These are phyloP conservation scores for Conus ventricosus DNA, from an alignment of 1,140 invertebrate genomes.

Conservation along the genomic window DNA sequence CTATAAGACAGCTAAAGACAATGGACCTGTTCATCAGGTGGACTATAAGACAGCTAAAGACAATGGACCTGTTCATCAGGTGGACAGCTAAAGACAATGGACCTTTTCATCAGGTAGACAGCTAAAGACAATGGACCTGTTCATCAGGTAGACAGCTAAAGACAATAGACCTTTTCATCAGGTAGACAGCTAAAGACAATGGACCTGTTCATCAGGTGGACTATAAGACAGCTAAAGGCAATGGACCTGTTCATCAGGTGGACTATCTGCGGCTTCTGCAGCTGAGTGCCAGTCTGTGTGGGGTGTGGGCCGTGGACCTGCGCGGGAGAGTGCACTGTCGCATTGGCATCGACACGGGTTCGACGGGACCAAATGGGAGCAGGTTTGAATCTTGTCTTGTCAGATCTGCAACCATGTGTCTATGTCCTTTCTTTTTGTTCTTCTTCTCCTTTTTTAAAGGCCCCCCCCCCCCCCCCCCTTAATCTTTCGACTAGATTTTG, in stretches of 20 bases:
- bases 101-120: background rate
- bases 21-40: too few species aligned
- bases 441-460: conserved; percentile 14
- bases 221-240: too few species aligned
- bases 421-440: conserved; percentile 2
- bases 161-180: too few species aligned
- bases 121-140: too few species aligned
- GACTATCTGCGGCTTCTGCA: background rate
- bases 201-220: background rate
- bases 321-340: background rate
- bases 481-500: background rate
- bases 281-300: background rate
- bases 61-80: too few species aligned
- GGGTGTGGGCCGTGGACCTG: conserved; percentile 1
- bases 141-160: background rate
- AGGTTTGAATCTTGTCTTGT: background rate
- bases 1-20: too few species aligned
- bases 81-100: background rate
- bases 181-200: background rate
- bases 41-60: too few species aligned
- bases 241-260: background rate
- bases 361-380: background rate
- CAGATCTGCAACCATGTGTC: background rate
- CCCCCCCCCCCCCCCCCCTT: conserved; percentile 29
- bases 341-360: background rate